These are phyloP conservation scores for Ciconia stormi DNA, from an alignment of 2,113 vertebrate species.

Conservation along the genomic window DNA sequence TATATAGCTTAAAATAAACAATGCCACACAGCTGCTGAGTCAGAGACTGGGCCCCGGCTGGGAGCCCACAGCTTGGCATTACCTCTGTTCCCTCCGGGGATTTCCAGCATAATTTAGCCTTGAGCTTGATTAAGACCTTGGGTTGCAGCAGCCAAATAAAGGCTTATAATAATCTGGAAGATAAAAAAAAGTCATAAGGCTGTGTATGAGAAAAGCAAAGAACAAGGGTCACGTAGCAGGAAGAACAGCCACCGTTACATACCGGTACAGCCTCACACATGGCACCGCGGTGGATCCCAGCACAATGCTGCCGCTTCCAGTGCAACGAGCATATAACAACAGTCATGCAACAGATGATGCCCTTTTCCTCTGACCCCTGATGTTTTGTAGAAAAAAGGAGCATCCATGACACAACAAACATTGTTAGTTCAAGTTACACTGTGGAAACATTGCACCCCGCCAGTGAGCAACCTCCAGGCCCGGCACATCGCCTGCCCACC, in stretches of 20 bases:
- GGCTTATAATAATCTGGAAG: background rate
- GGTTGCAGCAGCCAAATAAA: background rate
- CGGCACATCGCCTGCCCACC: fast-evolving
- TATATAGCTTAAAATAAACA: background rate
- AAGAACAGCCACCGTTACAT: background rate
- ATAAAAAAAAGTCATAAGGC: background rate
- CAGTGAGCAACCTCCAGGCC: background rate
- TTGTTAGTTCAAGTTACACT: background rate
- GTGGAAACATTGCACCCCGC: background rate
- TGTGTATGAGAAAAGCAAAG: background rate
- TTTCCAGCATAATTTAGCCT: conserved; percentile 13
- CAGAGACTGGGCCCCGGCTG: background rate
- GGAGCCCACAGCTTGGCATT: background rate
- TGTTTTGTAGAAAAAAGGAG: background rate
- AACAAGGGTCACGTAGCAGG: background rate
- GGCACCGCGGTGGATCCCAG: fast-evolving
- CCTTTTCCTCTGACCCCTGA: background rate
- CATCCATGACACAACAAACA: background rate
- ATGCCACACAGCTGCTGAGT: background rate
- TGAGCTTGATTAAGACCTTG: conserved; percentile 21
- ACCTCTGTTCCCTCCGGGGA: background rate
- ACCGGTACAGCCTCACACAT: fast-evolving
- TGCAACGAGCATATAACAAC: background rate
- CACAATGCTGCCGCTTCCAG: background rate
- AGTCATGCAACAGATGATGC: background rate